phyloP scores from a whole-genome alignment of 2,797 vertebrate species.

The Manis pentadactyla region DNA sequence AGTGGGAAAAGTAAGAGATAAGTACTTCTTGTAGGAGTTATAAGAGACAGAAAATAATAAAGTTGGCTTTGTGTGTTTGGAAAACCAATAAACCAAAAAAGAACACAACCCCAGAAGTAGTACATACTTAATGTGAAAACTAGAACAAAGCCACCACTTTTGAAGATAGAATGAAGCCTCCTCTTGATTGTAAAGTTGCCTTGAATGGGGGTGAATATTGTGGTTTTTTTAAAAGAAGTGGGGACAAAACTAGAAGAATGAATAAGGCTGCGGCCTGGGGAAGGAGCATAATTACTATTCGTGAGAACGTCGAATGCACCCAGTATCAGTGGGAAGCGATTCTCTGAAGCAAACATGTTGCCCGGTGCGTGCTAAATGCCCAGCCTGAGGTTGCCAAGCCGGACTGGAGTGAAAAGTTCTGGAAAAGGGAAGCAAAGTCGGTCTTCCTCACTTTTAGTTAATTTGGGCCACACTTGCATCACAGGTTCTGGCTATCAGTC shows the following conservation, averaged over 20 bases:
- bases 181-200: neutral
- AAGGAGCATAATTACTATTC: neutral
- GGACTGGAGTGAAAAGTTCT: neutral
- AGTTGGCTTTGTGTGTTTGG: neutral
- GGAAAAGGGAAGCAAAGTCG: neutral
- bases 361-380: rapidly evolving
- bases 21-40: neutral
- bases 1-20: neutral
- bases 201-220: neutral
- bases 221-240: neutral
- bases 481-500: neutral
- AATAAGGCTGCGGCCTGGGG: neutral
- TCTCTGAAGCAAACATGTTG: neutral
- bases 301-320: neutral
- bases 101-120: neutral
- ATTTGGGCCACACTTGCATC: neutral
- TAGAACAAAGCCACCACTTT: constrained; percentile 47
- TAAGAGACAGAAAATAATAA: constrained; percentile 33
- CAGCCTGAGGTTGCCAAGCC: rapidly evolving
- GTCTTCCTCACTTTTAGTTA: neutral
- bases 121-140: neutral
- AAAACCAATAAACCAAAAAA: constrained; percentile 34
- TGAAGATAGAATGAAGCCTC: neutral
- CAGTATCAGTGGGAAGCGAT: neutral
- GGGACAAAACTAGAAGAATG: neutral